Evolutionary conservation across 2,888 invertebrate species (phyloP).

Genomic region (Rhagophthalmus giganteus): DNA sequence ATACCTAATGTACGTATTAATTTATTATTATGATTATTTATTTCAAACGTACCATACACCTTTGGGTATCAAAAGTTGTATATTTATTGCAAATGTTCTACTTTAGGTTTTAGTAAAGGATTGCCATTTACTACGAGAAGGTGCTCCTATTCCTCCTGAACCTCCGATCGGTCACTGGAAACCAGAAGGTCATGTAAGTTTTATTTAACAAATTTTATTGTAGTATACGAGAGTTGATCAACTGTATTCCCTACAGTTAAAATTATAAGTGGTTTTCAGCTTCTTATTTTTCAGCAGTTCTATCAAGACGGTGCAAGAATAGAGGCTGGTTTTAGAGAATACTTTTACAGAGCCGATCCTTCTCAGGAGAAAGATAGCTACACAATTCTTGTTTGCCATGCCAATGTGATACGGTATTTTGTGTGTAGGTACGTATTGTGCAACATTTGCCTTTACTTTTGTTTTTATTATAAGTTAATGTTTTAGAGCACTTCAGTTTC

Average conservation of each 20-base stretch:
- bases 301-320: slow-evolving; percentile 91
- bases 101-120: slow-evolving; percentile 63
- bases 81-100: slow-evolving; percentile 53
- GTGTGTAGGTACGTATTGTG: slow-evolving; percentile 31
- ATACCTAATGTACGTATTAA: slow-evolving; percentile 61
- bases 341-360: slow-evolving; percentile 87
- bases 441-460: neutral
- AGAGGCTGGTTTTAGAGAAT: slow-evolving; percentile 92
- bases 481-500: slow-evolving; percentile 91
- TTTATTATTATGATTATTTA: no score
- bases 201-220: slow-evolving; percentile 4
- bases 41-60: no score
- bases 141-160: slow-evolving; percentile 92
- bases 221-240: no score
- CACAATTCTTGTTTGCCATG: slow-evolving; percentile 94
- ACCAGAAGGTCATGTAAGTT: slow-evolving; percentile 74
- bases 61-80: no score
- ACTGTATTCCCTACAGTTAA: no score
- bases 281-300: slow-evolving; percentile 74
- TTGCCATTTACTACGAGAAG: slow-evolving; percentile 83
- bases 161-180: slow-evolving; percentile 88
- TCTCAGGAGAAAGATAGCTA: slow-evolving; percentile 80
- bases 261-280: neutral
- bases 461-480: slow-evolving; percentile 1
- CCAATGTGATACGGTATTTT: slow-evolving; percentile 87